phyloP scores from a whole-genome alignment of 2,797 vertebrate genomes.

The Alosa sapidissima region DNA sequence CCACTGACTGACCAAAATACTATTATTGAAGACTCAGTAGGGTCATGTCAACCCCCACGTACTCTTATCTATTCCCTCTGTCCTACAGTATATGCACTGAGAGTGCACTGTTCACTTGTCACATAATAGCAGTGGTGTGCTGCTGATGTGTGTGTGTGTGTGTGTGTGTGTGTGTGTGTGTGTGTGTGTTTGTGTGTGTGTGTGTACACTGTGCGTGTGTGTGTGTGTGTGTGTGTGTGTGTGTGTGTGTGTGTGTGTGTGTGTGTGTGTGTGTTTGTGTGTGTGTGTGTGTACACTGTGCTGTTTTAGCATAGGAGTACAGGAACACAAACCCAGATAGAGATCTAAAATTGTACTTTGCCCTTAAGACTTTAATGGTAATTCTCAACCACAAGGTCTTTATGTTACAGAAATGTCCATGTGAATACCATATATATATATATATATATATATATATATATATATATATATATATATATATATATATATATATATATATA shows the following conservation, averaged over 20 bases:
- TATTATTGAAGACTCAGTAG: background rate
- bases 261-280: background rate
- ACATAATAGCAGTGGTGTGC: background rate
- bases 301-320: background rate
- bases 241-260: background rate
- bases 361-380: background rate
- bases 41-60: background rate
- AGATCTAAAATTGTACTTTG: constrained; percentile 3
- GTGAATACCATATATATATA: background rate
- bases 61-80: background rate
- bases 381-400: background rate
- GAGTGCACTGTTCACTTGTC: background rate
- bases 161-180: background rate
- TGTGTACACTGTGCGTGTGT: background rate
- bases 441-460: no score
- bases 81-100: background rate
- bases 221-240: background rate
- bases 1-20: background rate
- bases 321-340: background rate
- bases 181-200: background rate
- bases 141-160: background rate
- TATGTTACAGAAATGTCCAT: background rate
- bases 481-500: no score
- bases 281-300: background rate
- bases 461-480: no score